Base-by-base conservation (phyloP, 2,888 invertebrate genomes). In the Dryobotodes eremita region DNA sequence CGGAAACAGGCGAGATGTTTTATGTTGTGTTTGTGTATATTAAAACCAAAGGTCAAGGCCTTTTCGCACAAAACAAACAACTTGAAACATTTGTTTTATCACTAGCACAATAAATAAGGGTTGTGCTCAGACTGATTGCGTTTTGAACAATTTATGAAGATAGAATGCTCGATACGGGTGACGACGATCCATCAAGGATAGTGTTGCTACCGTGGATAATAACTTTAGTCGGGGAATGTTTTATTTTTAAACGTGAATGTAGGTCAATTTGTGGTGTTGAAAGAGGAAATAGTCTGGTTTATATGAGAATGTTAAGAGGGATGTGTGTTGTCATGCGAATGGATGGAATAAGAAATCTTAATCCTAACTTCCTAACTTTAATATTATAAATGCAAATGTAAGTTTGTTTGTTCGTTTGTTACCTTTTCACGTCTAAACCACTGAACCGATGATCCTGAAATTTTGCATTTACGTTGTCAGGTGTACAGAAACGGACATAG, bases 61-160 rank as follows among this genome's bases (percentile, higher is more conserved):
- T 50, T 53, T 23, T 66, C 50, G 15, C 10, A 26, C n/a, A 62
- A 70, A 61, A 80, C 72, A 74, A 72, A 36, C 46, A 69, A 82
- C n/a, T 71, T 61, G 59, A 85, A 74, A 71, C 72, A 86, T 88
- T 82, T 82, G 79, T 82, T 83, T 83, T 85, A 88, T 89, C 86
- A 78, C 83, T 77, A 61, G 64, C 31, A 82, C 77, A 50, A 88
- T 89, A 89, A 89, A 89, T 86, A 83, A 86, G 82, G 85, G 77
- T 75, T 77, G 80, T 46, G 65, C 65, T 61, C 55, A 87, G 87
- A 91, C 87, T 90, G 88, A 90, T 90, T 83, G 80, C 71, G 74
- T 84, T 86, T 79, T 86, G 85, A 87, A 80, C 84, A 87, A 87
- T 90, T 91, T 91, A 89, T 90, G 89, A 87, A 90, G 90, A 90